Evolutionary conservation across 2,888 invertebrate species (phyloP).

Genomic region (Aradus depressus): DNA sequence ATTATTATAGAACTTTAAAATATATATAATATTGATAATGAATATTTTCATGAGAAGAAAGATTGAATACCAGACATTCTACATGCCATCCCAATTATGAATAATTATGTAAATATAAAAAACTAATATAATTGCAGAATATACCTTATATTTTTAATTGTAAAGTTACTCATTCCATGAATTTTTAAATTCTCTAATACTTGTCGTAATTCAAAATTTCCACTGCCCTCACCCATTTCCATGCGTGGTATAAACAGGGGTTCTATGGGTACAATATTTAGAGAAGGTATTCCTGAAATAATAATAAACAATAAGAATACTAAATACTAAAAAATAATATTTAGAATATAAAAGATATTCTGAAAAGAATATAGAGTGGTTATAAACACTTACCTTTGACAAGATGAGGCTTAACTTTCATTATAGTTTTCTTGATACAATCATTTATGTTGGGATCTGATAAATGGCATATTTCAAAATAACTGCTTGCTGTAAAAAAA

Average conservation of each 20-base stretch:
- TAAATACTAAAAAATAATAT: constrained; percentile 3
- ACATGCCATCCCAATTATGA: background rate
- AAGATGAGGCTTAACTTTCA: constrained; percentile 9
- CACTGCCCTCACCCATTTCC: constrained; percentile 20
- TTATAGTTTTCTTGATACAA: constrained; percentile 17
- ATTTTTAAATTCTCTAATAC: constrained; percentile 19
- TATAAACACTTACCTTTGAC: constrained; percentile 19
- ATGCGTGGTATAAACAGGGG: constrained; percentile 21
- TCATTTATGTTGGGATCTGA: constrained; percentile 14
- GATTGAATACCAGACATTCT: background rate
- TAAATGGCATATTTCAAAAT: constrained; percentile 20
- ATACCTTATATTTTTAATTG: constrained; percentile 21
- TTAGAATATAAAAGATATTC: constrained; percentile 5
- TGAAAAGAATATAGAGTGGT: background rate
- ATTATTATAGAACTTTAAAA: too few relatives aligned
- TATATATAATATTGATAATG: too few relatives aligned
- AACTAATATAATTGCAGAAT: background rate
- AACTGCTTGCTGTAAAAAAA: constrained; percentile 14
- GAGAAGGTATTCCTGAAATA: constrained; percentile 25
- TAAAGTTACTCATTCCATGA: constrained; percentile 19
- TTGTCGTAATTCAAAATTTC: constrained; percentile 22
- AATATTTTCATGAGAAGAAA: too few relatives aligned
- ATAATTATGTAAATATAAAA: background rate
- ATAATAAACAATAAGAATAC: too few relatives aligned
- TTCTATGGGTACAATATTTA: constrained; percentile 20